phyloP scores from a whole-genome alignment of 2,113 vertebrate genomes.

The Mirounga angustirostris region DNA sequence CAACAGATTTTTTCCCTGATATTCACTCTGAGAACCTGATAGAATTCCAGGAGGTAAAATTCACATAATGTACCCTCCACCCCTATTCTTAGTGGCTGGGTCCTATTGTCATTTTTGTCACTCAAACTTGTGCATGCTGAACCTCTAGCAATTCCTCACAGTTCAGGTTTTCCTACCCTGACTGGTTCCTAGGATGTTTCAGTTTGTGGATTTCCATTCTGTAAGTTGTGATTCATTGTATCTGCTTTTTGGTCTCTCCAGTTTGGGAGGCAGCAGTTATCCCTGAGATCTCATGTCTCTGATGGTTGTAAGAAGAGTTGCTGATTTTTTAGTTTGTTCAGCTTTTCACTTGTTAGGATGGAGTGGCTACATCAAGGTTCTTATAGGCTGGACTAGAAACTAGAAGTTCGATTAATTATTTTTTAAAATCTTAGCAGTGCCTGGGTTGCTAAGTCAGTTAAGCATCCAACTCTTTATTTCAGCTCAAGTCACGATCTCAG shows the following conservation, averaged over 20 bases:
- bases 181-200: not conserved
- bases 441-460: not conserved
- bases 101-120: not conserved
- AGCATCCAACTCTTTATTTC: not conserved
- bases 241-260: not conserved
- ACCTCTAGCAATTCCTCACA: not conserved
- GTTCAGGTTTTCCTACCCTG: not conserved
- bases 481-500: not conserved
- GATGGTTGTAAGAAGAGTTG: not conserved
- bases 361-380: not conserved
- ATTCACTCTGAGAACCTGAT: not conserved
- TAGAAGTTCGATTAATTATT: not conserved
- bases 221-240: not conserved
- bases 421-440: not conserved
- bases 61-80: not conserved
- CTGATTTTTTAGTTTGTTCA: not conserved
- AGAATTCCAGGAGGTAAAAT: not conserved
- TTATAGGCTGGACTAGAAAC: not conserved
- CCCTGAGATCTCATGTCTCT: not conserved
- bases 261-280: not conserved
- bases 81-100: too few relatives aligned
- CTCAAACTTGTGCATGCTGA: not conserved
- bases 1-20: not conserved
- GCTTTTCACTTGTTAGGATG: not conserved
- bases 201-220: not conserved